These are phyloP conservation scores for Agonopterix arenella DNA, from an alignment of 2,888 invertebrate species.

Conservation along the genomic window DNA sequence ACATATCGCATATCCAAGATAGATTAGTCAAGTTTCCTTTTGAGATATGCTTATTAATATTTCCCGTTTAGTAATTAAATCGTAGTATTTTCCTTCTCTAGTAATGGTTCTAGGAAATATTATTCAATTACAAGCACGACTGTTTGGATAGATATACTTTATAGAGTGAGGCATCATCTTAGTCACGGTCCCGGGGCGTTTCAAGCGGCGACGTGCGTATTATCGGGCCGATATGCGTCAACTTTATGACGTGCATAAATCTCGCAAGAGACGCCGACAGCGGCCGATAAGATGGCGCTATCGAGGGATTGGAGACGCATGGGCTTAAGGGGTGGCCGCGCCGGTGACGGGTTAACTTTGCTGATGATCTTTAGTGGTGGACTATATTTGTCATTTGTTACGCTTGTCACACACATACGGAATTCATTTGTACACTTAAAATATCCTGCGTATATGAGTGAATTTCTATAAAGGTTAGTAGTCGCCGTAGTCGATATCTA, in stretches of 20 bases:
- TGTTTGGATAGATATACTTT: constrained; percentile 2
- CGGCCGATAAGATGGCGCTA: constrained; percentile 20
- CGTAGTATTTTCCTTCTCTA: neutral
- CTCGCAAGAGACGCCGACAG: constrained; percentile 26
- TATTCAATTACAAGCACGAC: constrained; percentile 2
- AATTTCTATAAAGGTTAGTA: no score
- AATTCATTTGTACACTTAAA: no score
- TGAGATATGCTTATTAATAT: neutral
- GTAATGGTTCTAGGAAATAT: constrained; percentile 4
- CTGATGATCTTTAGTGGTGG: no score
- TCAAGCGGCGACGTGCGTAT: constrained; percentile 10
- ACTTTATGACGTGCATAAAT: constrained; percentile 44
- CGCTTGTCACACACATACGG: no score
- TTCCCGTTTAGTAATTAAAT: neutral
- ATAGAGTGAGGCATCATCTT: constrained; percentile 16
- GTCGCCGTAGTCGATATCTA: no score
- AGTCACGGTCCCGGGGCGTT: constrained; percentile 22
- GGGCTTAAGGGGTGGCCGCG: constrained; percentile 24
- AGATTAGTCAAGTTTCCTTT: constrained; percentile 7
- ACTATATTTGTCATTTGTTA: no score
- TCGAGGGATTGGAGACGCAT: constrained; percentile 2
- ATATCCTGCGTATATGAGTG: no score
- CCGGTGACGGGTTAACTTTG: constrained; percentile 15
- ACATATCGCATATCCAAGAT: constrained; percentile 14
- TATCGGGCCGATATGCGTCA: constrained; percentile 38